Base-by-base conservation (phyloP, 2,888 invertebrate species). In the Athalia circularis region DNA sequence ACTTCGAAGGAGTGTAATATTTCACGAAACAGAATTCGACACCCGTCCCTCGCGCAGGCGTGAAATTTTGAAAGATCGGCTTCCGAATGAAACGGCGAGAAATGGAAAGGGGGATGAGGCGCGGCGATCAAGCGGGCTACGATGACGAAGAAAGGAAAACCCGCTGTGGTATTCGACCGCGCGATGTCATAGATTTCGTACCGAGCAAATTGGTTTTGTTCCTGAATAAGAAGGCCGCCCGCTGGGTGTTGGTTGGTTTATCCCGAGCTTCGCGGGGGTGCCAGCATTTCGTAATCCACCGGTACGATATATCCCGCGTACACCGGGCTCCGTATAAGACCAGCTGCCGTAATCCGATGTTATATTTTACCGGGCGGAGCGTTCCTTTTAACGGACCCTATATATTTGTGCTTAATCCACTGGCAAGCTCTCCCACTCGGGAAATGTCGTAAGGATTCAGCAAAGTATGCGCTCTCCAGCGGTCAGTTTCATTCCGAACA, bases 361-460 rank as follows among this genome's bases (percentile, higher is more conserved):
- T 75, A 75, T 75, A 64, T 75, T 75, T 11, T 47, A 75, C 62
- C 80, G 83, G 81, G 82, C 79, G 80, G 82, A 84, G 72, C 82
- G 76, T 81, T 83, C 80, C 81, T 82, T 82, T 82, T 80, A 79
- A 81, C 80, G 80, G 79, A 79, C 74, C 80, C 78, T 81, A 82
- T 81, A 82, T 79, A 79, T 84, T 83, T 84, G 85, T 85, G 75
- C 85, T 82, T 88, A 88, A 89, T 89, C 88, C 86, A 85, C 82
- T 85, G 64, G 62, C 50, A 75, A 75, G 75, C 75, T 64, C 75
- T 75, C 75, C 75, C 64, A 64, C 75, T 62, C 75, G 64, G 62
- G 62, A 52, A 75, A 75, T 64, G 50, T 72, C 72, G 72, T 75
- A 75, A 48, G 75, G 75, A 75, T 75, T 75, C 75, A 75, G 62